phyloP scores from a whole-genome alignment of 1,140 invertebrate species.

The Elymnias hypermnestra region DNA sequence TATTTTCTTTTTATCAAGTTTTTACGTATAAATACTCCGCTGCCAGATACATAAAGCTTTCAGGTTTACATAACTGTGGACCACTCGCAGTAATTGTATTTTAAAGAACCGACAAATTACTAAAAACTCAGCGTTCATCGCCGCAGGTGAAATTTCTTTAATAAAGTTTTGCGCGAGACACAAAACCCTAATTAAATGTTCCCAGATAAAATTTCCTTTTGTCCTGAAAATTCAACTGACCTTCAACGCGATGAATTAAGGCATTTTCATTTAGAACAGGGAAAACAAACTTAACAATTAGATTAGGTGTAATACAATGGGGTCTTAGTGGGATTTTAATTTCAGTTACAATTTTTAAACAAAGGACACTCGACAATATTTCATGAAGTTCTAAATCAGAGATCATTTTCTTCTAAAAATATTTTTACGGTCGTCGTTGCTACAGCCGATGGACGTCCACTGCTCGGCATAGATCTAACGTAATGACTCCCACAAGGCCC shows the following conservation, averaged over 20 bases:
- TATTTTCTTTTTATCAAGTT: too few relatives aligned
- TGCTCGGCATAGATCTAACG: too few relatives aligned
- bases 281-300: conserved; percentile 1
- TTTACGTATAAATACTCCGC: too few relatives aligned
- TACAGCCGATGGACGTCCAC: too few relatives aligned
- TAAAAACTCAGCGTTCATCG: not conserved
- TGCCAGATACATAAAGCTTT: too few relatives aligned
- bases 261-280: not conserved
- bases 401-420: not conserved
- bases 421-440: too few relatives aligned
- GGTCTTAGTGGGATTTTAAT: not conserved
- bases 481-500: too few relatives aligned
- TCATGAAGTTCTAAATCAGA: too few relatives aligned
- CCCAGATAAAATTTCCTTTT: not conserved
- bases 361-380: not conserved
- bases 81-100: not conserved
- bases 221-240: not conserved
- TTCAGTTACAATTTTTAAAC: not conserved
- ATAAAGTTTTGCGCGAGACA: not conserved
- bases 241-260: not conserved
- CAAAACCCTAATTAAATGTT: not conserved
- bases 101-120: not conserved
- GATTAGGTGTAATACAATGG: not conserved
- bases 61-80: too few relatives aligned
- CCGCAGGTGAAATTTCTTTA: not conserved